Evolutionary conservation across 2,797 vertebrate species (phyloP), one percentile per base, ranked within the genome.

Genomic region (Merluccius polli): DNA sequence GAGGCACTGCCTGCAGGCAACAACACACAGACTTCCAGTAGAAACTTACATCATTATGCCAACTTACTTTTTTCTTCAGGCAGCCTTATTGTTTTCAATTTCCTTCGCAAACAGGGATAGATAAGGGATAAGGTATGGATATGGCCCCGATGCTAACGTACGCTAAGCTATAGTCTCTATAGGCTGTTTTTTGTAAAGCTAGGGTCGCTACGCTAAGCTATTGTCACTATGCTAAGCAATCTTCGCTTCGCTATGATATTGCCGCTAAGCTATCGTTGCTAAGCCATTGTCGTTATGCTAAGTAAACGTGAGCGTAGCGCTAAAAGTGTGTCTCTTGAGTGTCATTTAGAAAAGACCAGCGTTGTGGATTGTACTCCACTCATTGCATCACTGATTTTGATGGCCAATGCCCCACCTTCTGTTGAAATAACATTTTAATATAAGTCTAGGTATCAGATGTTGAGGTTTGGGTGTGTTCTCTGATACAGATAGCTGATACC

Each of bases 1-100:
- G 90, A 93, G 93, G n/a, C 52, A 24, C 52, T 27, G 52, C 52
- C 52, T 18, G 9, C 52, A 63, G 52, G 52, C 52, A 63, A 63
- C 52, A 24, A 63, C 52, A 63, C 52, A 63, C 52, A 52, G 48
- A 52, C 48, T n/a, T n/a, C 48, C 48, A 52, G 7, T n/a, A 21
- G 21, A n/a, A 52, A 2, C 21, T 44, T 44, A 3, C 48, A 21
- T 9, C 48, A 4, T 7, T 5, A 52, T n/a, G 48, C 48, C 48
- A 21, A 5, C 4, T 13, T 52, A 2, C 8, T 63, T 63, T 5
- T 21, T 24, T 63, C 2, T 10, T 2, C 52, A n/a, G 52, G n/a
- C n/a, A 10, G 52, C 52, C 52, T 7, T 63, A 8, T 63, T 63
- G 52, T 63, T 9, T 63, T 63, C 5, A 2, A 18, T 52, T 21